A percentile compares a stretch with the other conserved stretches of the same genome.
Evolutionary conservation across 2,888 invertebrate genomes (phyloP).

Genomic region (Synanthedon andrenaeformis): DNA sequence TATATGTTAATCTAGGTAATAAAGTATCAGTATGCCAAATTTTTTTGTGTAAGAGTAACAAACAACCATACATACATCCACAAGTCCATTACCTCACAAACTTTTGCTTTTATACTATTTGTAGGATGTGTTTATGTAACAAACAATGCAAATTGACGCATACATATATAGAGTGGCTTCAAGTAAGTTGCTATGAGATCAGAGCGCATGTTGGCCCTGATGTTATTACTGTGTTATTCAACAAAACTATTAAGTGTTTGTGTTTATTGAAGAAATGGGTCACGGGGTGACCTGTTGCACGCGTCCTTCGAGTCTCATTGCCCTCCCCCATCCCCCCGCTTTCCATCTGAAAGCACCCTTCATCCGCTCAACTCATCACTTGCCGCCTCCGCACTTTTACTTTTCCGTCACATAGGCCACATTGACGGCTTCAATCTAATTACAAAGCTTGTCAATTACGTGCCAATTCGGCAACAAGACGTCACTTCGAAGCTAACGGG

Average conservation of each 20-base stretch:
- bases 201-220: not conserved
- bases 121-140: not conserved
- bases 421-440: slow-evolving; percentile 7
- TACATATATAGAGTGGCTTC: not conserved
- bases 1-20: no score
- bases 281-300: not conserved
- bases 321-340: not conserved
- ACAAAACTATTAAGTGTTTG: no score
- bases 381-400: not conserved
- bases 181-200: not conserved
- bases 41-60: no score
- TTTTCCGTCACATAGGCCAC: not conserved
- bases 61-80: no score
- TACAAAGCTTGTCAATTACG: slow-evolving; percentile 9
- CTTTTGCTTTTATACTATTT: no score
- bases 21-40: no score
- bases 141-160: not conserved
- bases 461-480: slow-evolving; percentile 1
- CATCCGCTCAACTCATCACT: no score
- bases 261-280: not conserved
- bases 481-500: no score
- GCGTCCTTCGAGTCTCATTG: not conserved
- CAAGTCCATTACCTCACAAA: no score
- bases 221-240: not conserved
- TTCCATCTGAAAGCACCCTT: not conserved